Percentiles rank a stretch among this genome's conserved stretches.
Evolutionary conservation across 2,797 vertebrate species (phyloP).

Genomic region (Takifugu rubripes): DNA sequence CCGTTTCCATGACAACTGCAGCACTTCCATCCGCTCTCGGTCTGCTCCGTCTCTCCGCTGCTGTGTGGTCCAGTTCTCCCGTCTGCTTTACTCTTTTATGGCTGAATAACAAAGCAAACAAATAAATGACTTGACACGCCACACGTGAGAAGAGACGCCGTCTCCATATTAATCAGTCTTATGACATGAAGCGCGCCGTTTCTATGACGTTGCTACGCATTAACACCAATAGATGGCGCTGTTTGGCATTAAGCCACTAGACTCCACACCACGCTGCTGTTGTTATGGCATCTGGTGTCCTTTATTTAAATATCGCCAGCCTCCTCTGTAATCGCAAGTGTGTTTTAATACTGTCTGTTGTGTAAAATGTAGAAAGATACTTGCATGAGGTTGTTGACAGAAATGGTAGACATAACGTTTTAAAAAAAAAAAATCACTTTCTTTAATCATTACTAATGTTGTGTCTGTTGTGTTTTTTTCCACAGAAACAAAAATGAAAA

Average conservation of each 20-base stretch:
- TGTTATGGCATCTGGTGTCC: background rate
- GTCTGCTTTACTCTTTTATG: background rate
- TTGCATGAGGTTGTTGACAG: no score
- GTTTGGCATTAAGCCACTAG: background rate
- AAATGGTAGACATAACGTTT: no score
- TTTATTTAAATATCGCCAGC: background rate
- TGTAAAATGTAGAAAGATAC: no score
- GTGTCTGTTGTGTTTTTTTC: no score
- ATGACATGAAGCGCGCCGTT: no score
- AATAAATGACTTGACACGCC: background rate
- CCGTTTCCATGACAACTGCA: constrained; percentile 74
- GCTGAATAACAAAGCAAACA: constrained; percentile 1
- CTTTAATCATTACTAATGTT: no score
- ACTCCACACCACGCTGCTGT: background rate
- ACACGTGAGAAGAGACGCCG: background rate
- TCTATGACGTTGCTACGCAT: background rate
- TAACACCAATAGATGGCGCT: constrained; percentile 65
- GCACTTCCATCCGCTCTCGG: constrained; percentile 43
- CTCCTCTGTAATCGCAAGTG: background rate
- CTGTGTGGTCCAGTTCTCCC: constrained; percentile 2
- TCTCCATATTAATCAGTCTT: no score
- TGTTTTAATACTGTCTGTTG: no score
- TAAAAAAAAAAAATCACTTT: no score
- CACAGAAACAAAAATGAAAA: no score
- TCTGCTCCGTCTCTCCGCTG: constrained; percentile 13